Evolutionary conservation across 2,113 vertebrate species (phyloP).

Genomic region (Neomonachus schauinslandi): DNA sequence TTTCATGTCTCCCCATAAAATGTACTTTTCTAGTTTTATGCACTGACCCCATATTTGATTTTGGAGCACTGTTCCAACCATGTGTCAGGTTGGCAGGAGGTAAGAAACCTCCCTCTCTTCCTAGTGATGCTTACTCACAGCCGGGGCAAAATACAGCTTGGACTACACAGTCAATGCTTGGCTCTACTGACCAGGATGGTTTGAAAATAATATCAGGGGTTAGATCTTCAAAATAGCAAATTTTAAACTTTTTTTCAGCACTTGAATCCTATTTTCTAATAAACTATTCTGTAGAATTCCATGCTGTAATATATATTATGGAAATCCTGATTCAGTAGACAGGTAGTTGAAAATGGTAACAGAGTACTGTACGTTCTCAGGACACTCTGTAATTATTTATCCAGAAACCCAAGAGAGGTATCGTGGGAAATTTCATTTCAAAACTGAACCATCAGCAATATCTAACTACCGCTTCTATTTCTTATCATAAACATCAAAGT

Average conservation of each 20-base stretch:
- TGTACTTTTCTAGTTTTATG: neutral
- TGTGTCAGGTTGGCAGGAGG: neutral
- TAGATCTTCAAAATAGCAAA: neutral
- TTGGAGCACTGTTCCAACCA: neutral
- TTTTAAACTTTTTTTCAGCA: neutral
- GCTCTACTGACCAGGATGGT: neutral
- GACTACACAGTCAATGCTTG: neutral
- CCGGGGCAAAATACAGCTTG: neutral
- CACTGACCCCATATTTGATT: neutral
- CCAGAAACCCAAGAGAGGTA: neutral
- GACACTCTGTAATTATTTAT: neutral
- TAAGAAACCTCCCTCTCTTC: neutral
- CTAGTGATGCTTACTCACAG: neutral
- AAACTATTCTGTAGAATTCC: neutral
- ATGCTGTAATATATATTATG: neutral
- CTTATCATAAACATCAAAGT: conserved; percentile 1
- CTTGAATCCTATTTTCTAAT: neutral
- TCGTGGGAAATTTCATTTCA: neutral
- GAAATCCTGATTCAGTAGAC: neutral
- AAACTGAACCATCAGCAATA: neutral
- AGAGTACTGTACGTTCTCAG: neutral
- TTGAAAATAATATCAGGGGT: neutral
- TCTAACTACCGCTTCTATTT: neutral
- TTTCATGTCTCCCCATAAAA: neutral
- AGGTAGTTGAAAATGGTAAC: neutral